A percentile compares a stretch with the other conserved stretches of the same genome.
Evolutionary conservation across 2,797 vertebrate genomes (phyloP).

Genomic region (Falco rusticolus): DNA sequence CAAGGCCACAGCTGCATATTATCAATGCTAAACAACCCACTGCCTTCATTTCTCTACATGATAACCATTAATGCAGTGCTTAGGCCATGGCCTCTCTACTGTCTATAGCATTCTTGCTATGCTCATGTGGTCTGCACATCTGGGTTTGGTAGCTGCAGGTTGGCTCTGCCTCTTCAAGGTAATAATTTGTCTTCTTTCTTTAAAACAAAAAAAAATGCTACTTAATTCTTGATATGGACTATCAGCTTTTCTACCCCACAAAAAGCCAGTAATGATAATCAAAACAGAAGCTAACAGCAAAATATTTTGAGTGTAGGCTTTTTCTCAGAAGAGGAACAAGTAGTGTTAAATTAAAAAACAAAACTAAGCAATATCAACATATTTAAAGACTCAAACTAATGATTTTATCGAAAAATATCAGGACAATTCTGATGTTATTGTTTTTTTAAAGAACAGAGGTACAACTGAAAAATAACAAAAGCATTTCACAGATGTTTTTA

Average conservation of each 20-base stretch:
- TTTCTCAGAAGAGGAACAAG: neutral
- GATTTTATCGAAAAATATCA: neutral
- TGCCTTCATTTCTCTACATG: too few species aligned
- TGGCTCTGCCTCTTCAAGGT: neutral
- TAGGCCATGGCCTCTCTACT: neutral
- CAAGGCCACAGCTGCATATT: too few species aligned
- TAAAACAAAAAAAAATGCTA: neutral
- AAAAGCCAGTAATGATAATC: neutral
- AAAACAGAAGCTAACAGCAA: neutral
- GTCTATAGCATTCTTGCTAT: neutral
- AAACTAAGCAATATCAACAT: neutral
- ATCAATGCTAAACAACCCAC: too few species aligned
- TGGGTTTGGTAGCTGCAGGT: slow-evolving; percentile 2
- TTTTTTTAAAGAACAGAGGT: neutral
- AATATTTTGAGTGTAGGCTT: neutral
- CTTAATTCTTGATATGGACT: neutral
- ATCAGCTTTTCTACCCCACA: neutral
- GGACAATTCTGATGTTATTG: accelerated
- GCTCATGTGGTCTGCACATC: neutral
- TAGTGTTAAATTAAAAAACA: neutral
- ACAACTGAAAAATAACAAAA: neutral
- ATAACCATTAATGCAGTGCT: slow-evolving; percentile 21
- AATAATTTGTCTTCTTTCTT: neutral
- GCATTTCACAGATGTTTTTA: neutral
- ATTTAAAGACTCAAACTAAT: neutral